Evolutionary conservation across 1,140 invertebrate genomes (phyloP).

Genomic region (Heliconius hewitsoni): DNA sequence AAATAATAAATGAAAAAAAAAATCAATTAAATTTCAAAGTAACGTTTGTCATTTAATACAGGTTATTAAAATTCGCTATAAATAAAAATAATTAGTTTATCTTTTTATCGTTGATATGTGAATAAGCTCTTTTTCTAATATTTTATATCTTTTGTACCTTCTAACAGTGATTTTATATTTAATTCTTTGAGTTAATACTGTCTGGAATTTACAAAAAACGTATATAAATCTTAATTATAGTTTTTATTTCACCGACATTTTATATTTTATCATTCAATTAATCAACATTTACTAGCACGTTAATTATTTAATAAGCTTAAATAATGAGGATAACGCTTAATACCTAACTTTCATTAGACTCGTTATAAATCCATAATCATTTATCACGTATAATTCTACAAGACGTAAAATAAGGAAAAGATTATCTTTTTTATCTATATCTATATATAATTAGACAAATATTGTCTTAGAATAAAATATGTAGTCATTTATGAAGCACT

Average conservation of each 20-base stretch:
- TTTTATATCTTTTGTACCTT: not conserved
- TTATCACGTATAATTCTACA: slow-evolving; percentile 7
- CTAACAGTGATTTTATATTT: not conserved
- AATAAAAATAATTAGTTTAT: not conserved
- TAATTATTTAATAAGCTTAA: slow-evolving; percentile 14
- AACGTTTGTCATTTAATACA: not conserved
- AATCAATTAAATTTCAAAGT: not conserved
- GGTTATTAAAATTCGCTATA: not conserved
- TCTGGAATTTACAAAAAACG: not conserved
- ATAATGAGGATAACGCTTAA: slow-evolving; percentile 10
- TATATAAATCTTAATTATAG: not conserved
- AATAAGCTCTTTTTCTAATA: not conserved
- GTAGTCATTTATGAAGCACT: slow-evolving; percentile 7
- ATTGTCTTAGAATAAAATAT: slow-evolving; percentile 10
- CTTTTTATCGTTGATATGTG: too few species aligned
- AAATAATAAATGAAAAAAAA: not conserved
- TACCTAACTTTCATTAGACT: slow-evolving; percentile 9
- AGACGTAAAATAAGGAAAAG: slow-evolving; percentile 5
- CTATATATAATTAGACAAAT: slow-evolving; percentile 14
- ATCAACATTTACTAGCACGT: slow-evolving; percentile 12
- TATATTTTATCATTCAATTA: not conserved
- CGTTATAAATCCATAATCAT: slow-evolving; percentile 9
- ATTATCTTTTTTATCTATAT: slow-evolving; percentile 15
- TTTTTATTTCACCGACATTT: not conserved
- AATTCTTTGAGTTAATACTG: not conserved